Conservation (phyloP, 92 coral and sea anemone species). For the Parazoanthus atlanticus region DNA sequence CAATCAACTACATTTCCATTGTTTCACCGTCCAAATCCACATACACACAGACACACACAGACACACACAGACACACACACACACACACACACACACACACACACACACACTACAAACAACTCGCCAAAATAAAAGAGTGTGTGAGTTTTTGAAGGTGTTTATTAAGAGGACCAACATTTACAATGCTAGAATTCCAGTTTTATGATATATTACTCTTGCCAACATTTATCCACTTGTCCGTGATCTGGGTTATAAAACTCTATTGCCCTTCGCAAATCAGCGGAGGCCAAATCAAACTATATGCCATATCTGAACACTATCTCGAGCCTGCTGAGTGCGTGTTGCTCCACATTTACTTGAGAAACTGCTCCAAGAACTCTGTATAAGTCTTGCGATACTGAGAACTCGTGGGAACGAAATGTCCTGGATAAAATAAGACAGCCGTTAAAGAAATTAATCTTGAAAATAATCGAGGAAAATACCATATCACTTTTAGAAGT, state of each 20-base stretch:
- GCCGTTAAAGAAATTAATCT: neutral
- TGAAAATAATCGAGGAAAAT: neutral
- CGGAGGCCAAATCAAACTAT: neutral
- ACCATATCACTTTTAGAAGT: too few relatives aligned
- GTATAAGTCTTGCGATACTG: conserved; percentile 77
- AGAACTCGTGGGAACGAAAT: conserved; percentile 92
- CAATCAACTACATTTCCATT: neutral
- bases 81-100: neutral
- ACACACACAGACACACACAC: neutral
- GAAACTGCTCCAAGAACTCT: conserved; percentile 80
- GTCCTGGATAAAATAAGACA: conserved; percentile 64
- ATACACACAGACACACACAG: neutral
- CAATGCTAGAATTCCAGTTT: neutral
- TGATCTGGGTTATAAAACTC: too few relatives aligned
- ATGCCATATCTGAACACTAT: neutral
- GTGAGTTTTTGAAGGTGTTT: neutral
- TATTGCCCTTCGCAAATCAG: neutral
- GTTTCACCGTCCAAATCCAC: neutral
- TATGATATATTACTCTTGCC: too few relatives aligned
- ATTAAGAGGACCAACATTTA: neutral
- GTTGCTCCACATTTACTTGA: conserved; percentile 36
- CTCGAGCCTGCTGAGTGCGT: neutral
- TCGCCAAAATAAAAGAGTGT: neutral
- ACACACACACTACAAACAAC: neutral
- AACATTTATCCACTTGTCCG: too few relatives aligned